Evolutionary conservation across 1,140 invertebrate species (phyloP).

Genomic region (Drosophila lacteicornis): DNA sequence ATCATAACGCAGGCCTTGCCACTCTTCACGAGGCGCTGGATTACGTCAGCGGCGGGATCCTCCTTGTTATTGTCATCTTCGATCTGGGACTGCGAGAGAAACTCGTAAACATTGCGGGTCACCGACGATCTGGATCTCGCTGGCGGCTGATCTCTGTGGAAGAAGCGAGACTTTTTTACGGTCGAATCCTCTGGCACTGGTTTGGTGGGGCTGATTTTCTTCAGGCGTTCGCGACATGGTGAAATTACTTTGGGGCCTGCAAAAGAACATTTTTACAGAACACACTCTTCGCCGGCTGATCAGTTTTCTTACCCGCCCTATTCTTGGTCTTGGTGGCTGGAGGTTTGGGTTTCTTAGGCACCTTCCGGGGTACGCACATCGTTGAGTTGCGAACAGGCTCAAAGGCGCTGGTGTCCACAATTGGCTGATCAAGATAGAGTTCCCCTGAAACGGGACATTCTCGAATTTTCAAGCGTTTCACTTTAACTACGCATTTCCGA

Average conservation of each 20-base stretch:
- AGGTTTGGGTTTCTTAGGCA: background rate
- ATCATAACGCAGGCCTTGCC: slow-evolving; percentile 61
- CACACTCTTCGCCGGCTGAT: background rate
- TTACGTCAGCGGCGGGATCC: slow-evolving; percentile 73
- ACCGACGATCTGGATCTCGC: slow-evolving; percentile 46
- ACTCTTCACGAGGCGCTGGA: slow-evolving; percentile 62
- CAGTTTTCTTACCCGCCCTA: slow-evolving; percentile 3
- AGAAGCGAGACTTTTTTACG: slow-evolving; percentile 36
- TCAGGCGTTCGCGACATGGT: background rate
- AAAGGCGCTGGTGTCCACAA: slow-evolving; percentile 28
- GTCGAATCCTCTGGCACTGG: background rate
- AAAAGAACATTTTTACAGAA: background rate
- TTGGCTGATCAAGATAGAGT: background rate
- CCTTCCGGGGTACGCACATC: slow-evolving; percentile 10
- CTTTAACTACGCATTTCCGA: slow-evolving; percentile 46
- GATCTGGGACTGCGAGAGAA: slow-evolving; percentile 71
- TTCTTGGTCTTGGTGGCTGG: background rate
- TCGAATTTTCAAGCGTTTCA: slow-evolving; percentile 36
- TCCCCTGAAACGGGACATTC: background rate
- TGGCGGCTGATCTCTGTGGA: slow-evolving; percentile 49
- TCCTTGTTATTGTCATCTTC: slow-evolving; percentile 35
- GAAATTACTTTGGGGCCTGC: slow-evolving; percentile 5
- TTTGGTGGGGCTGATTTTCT: background rate
- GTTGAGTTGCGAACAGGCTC: slow-evolving; percentile 56
- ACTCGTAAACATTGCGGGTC: slow-evolving; percentile 68